A percentile compares a stretch with the other conserved stretches of the same genome.
These are phyloP conservation scores for Macrocentrus cingulum DNA, from an alignment of 1,140 invertebrate genomes.

Conservation along the genomic window DNA sequence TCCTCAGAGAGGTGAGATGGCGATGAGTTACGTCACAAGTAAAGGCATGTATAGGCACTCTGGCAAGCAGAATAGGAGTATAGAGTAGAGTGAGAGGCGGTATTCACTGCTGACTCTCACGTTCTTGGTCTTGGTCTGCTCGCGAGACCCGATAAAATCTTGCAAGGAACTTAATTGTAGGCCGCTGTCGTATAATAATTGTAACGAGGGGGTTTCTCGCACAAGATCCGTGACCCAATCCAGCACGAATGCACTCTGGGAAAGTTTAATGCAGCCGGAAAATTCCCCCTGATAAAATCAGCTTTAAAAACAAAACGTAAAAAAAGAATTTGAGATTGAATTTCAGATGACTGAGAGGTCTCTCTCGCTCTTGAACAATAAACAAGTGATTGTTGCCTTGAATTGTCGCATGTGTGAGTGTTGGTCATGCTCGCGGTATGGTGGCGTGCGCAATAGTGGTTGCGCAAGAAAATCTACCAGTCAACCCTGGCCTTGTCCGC, in stretches of 20 bases:
- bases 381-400: not conserved
- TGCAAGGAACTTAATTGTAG: not conserved
- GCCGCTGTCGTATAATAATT: slow-evolving; percentile 1
- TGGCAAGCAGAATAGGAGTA: not conserved
- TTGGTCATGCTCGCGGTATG: not conserved
- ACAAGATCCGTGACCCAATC: slow-evolving; percentile 8
- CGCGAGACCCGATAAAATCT: not conserved
- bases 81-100: not conserved
- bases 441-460: slow-evolving; percentile 28
- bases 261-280: no score
- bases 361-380: no score
- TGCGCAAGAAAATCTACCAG: slow-evolving; percentile 49
- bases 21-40: not conserved
- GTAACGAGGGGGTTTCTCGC: slow-evolving; percentile 12
- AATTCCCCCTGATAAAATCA: no score
- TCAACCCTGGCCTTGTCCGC: slow-evolving; percentile 51
- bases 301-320: not conserved
- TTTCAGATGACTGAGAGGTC: no score
- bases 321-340: not conserved
- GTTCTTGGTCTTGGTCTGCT: slow-evolving; percentile 7
- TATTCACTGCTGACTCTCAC: not conserved
- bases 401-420: no score
- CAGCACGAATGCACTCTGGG: not conserved
- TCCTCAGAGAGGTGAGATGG: no score
- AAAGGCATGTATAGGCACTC: not conserved